phyloP scores from a whole-genome alignment of 2,113 vertebrate species.

The Alethe diademata region DNA sequence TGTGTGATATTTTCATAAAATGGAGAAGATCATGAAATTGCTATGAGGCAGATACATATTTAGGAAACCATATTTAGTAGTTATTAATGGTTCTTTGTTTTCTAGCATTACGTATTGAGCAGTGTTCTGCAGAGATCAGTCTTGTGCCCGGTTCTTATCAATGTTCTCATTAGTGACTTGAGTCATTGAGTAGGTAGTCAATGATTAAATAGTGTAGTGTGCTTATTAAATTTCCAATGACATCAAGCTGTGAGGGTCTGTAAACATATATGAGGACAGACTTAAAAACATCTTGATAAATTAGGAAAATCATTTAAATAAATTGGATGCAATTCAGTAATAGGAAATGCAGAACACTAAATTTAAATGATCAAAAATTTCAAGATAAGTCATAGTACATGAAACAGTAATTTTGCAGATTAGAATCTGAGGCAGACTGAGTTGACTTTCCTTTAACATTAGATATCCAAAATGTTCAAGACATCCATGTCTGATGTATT shows the following conservation, averaged over 20 bases:
- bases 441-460: not conserved
- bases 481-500: not conserved
- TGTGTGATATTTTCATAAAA: not conserved
- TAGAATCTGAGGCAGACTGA: not conserved
- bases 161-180: slow-evolving; percentile 56
- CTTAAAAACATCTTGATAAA: slow-evolving; percentile 20
- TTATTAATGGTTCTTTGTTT: not conserved
- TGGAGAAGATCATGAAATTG: not conserved
- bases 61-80: not conserved
- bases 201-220: slow-evolving; percentile 53
- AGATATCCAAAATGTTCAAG: not conserved
- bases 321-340: slow-evolving; percentile 30
- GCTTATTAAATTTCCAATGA: slow-evolving; percentile 64
- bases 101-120: not conserved
- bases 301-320: slow-evolving; percentile 43
- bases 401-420: not conserved
- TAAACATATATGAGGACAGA: slow-evolving; percentile 39
- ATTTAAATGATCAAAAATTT: not conserved
- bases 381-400: not conserved
- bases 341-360: slow-evolving; percentile 1
- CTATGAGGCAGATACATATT: not conserved
- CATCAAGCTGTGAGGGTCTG: slow-evolving; percentile 53
- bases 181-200: slow-evolving; percentile 50
- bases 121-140: slow-evolving; percentile 26
- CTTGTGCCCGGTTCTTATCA: slow-evolving; percentile 46